Evolutionary conservation across 1,140 invertebrate genomes (phyloP), one percentile per base, ranked within the genome.

Genomic region (Trachymyrmex septentrionalis): DNA sequence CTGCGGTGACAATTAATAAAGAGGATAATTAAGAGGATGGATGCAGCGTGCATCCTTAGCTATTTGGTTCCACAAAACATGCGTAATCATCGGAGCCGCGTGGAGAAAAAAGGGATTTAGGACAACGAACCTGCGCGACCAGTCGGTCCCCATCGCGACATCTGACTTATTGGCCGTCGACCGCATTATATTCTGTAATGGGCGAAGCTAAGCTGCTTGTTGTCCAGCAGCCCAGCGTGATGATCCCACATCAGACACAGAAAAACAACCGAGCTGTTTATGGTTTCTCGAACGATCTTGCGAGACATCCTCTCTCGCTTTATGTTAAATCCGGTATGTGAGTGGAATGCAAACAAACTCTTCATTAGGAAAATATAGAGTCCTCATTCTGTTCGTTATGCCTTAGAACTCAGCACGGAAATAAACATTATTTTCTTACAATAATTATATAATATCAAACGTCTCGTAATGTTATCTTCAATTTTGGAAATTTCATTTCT

Each of bases 81-180:
- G 21, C 61, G 85, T 76, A 72, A 73, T 86, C 63, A 53, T 57
- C 55, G 48, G 27, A 21, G 14, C 16, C 21, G 30, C 50, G 30
- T 16, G 85, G 27, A n/a, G 48, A 71, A 78, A 85, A 89, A 89
- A 85, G 77, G 77, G 75, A 87, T 73, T 27, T 77, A 63, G 87
- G 71, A 81, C 88, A 71, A 90, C 88, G 88, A 89, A 90, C 88
- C 75, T 64, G 64, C 14, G 71, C 72, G 57, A 64, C 67, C 86
- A 72, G 75, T 77, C 24, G 50, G 19, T 59, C 30, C 30, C 55
- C 19, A 57, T 50, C 50, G 72, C 57, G 44, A 80, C 30, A 38
- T 30, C 24, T 66, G 34, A 71, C 76, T 30, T 48, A 59, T 64
- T 73, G 67, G 48, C 66, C 80, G 55, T 38, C 55, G 57, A 50